phyloP scores from a whole-genome alignment of 2,113 vertebrate species.

The Salvelinus fontinalis region DNA sequence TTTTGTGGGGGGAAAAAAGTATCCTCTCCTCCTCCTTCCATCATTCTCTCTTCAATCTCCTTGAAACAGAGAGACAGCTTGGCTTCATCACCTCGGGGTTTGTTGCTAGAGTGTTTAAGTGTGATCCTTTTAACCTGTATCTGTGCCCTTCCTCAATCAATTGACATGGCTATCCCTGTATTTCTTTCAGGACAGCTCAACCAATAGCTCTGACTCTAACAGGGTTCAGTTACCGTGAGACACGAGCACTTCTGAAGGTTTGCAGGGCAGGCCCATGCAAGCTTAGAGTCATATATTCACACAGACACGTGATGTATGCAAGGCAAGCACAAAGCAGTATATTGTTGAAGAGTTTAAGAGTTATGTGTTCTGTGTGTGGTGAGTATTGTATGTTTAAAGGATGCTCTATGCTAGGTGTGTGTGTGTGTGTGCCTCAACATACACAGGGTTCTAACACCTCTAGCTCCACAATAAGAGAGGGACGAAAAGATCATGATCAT shows the following conservation, averaged over 20 bases:
- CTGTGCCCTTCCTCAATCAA: neutral
- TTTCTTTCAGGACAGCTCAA: neutral
- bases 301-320: too few species aligned
- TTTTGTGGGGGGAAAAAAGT: neutral
- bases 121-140: neutral
- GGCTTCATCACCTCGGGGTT: neutral
- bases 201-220: neutral
- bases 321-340: too few species aligned
- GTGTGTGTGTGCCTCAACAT: too few species aligned
- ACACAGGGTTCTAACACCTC: too few species aligned
- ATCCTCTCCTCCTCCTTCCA: neutral
- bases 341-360: too few species aligned
- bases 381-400: too few species aligned
- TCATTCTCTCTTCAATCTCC: neutral
- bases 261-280: slow-evolving; percentile 1
- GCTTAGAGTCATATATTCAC: neutral
- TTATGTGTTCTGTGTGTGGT: too few species aligned
- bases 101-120: neutral
- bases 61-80: neutral
- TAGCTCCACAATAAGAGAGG: too few species aligned
- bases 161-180: neutral
- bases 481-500: too few species aligned
- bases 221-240: neutral
- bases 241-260: neutral
- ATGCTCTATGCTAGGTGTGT: too few species aligned